Evolutionary conservation across 2,797 vertebrate species (phyloP).

Genomic region (Hephaestus fuliginosus): DNA sequence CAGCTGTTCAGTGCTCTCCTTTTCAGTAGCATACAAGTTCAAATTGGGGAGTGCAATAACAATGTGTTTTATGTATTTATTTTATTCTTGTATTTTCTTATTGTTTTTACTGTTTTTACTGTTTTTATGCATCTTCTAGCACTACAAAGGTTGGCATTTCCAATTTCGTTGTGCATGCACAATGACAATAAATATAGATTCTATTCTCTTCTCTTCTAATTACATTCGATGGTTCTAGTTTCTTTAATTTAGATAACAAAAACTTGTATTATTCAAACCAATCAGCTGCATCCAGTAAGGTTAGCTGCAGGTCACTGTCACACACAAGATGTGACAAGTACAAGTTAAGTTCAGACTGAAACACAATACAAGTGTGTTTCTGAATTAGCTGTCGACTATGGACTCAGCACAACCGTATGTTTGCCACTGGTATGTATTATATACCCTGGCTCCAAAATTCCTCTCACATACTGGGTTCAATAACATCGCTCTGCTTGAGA

Average conservation of each 20-base stretch:
- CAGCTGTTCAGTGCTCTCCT: no score
- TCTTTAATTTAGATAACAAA: conserved; percentile 12
- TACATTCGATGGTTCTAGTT: conserved; percentile 13
- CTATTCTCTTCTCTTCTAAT: neutral
- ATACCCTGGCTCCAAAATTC: neutral
- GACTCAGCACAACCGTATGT: neutral
- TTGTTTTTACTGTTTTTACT: no score
- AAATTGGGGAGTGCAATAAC: no score
- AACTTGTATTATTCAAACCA: conserved; percentile 21
- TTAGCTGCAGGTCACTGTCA: conserved; percentile 10
- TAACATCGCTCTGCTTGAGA: neutral
- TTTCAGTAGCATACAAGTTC: no score
- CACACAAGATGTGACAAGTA: conserved; percentile 15
- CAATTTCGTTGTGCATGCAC: no score
- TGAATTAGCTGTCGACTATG: neutral
- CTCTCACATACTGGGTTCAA: conserved; percentile 16
- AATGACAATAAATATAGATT: no score
- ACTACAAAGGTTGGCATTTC: no score
- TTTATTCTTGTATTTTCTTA: no score
- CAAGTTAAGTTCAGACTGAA: conserved; percentile 4
- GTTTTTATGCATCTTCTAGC: no score
- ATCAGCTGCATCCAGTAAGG: conserved; percentile 12
- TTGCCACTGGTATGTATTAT: conserved; percentile 1
- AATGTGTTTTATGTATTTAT: no score
- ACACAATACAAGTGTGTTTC: neutral